phyloP scores from a whole-genome alignment of 2,888 invertebrate genomes.

The Campaea margaritaria region DNA sequence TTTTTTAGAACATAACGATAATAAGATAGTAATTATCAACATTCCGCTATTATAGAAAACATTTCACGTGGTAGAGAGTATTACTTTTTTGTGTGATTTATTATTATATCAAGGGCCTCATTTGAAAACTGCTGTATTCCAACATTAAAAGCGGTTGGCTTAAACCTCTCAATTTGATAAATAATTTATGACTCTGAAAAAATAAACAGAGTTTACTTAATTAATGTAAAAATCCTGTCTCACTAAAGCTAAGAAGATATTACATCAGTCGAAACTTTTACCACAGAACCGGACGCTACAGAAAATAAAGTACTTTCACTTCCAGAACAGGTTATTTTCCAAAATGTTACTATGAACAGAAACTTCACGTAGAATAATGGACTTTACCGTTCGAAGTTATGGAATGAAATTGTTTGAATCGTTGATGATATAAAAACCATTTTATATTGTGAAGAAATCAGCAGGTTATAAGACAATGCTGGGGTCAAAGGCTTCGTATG shows the following conservation, averaged over 20 bases:
- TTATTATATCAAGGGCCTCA: too few species aligned
- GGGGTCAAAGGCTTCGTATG: slow-evolving; percentile 70
- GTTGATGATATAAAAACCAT: slow-evolving; percentile 32
- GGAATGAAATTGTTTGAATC: slow-evolving; percentile 34
- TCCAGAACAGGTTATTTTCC: slow-evolving; percentile 47
- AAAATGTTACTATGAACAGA: slow-evolving; percentile 48
- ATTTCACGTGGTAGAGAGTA: too few species aligned
- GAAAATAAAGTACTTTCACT: slow-evolving; percentile 80
- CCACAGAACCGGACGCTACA: slow-evolving; percentile 73
- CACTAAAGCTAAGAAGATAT: slow-evolving; percentile 62
- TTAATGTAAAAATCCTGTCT: slow-evolving; percentile 39
- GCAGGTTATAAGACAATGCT: slow-evolving; percentile 66
- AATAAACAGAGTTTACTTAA: neutral
- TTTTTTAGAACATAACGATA: too few species aligned
- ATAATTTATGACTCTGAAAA: neutral
- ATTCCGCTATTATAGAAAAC: too few species aligned
- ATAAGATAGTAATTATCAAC: too few species aligned
- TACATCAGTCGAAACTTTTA: slow-evolving; percentile 80
- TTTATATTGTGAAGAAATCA: slow-evolving; percentile 22
- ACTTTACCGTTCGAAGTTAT: slow-evolving; percentile 35
- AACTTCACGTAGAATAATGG: slow-evolving; percentile 38
- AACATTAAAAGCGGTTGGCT: too few species aligned
- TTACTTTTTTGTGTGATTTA: too few species aligned
- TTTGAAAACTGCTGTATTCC: too few species aligned
- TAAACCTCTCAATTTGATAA: too few species aligned